Conservation (phyloP, 2,113 vertebrate genomes). For the Protomyctophum bolini region DNA sequence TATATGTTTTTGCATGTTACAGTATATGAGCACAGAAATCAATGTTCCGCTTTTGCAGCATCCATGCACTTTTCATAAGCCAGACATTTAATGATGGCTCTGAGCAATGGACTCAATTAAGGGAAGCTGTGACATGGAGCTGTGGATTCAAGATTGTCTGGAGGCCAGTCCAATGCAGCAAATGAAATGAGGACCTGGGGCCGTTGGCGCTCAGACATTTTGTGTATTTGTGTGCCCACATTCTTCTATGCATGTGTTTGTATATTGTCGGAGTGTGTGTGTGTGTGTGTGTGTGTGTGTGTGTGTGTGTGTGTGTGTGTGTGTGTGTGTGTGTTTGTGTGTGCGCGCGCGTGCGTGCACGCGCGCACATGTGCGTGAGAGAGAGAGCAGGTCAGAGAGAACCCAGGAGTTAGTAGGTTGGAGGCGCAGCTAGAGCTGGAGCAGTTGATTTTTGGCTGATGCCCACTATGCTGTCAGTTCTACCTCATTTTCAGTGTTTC, state of each 20-base stretch:
- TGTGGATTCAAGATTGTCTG: conserved; percentile 28
- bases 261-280: not conserved
- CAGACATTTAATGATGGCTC: conserved; percentile 3
- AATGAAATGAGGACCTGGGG: conserved; percentile 19
- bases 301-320: too few species aligned
- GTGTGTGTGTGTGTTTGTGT: too few species aligned
- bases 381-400: not conserved
- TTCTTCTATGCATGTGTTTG: not conserved
- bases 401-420: not conserved
- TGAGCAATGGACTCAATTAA: conserved; percentile 6
- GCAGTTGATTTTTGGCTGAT: conserved; percentile 65
- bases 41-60: conserved; percentile 32
- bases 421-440: conserved; percentile 35
- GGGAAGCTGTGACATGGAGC: conserved; percentile 9
- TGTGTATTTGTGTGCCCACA: conserved; percentile 20
- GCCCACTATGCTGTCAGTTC: conserved; percentile 70
- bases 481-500: conserved; percentile 50
- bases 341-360: too few species aligned
- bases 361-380: too few species aligned
- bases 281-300: too few species aligned
- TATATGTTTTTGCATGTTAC: not conserved
- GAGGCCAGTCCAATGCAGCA: conserved; percentile 19
- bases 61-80: conserved; percentile 25
- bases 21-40: not conserved
- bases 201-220: conserved; percentile 19